Percentiles rank a stretch among this genome's conserved stretches.
phyloP scores from a whole-genome alignment of 1,140 invertebrate species.

The Lepidotrigona ventralis region DNA sequence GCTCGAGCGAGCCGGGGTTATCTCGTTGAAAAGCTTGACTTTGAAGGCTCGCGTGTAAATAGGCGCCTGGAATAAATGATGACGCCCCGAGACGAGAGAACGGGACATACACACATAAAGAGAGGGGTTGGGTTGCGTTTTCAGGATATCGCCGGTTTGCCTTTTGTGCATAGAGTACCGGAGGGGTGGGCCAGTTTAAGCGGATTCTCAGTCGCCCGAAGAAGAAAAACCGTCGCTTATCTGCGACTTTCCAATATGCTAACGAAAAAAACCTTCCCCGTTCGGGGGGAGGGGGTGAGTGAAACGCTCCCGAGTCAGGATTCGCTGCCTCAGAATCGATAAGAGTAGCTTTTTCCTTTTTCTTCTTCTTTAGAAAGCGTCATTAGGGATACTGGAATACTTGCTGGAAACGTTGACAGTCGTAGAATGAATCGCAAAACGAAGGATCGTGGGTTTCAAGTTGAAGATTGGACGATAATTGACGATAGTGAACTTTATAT shows the following conservation, averaged over 20 bases:
- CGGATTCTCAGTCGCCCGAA: slow-evolving; percentile 39
- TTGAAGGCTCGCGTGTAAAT: slow-evolving; percentile 74
- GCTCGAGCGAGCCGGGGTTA: slow-evolving; percentile 65
- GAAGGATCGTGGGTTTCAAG: too few species aligned
- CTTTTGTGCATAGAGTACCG: slow-evolving; percentile 56
- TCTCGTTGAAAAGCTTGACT: slow-evolving; percentile 68
- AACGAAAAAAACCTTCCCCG: slow-evolving; percentile 29
- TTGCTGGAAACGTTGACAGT: too few species aligned
- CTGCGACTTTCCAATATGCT: slow-evolving; percentile 40
- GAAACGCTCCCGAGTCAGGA: too few species aligned
- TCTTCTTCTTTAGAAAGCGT: too few species aligned
- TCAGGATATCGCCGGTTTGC: slow-evolving; percentile 59
- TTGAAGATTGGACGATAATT: too few species aligned
- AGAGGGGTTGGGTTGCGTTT: slow-evolving; percentile 18
- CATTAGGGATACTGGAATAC: too few species aligned
- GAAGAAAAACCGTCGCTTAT: slow-evolving; percentile 58
- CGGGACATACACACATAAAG: not conserved
- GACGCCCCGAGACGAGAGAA: slow-evolving; percentile 46
- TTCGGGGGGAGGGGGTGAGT: too few species aligned
- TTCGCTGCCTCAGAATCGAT: not conserved
- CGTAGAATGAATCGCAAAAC: too few species aligned
- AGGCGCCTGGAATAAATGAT: slow-evolving; percentile 74
- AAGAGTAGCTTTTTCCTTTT: too few species aligned
- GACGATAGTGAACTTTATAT: too few species aligned
- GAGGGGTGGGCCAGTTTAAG: slow-evolving; percentile 25